Conservation (phyloP, 2,797 vertebrate genomes). For the Gobionotothen gibberifrons region DNA sequence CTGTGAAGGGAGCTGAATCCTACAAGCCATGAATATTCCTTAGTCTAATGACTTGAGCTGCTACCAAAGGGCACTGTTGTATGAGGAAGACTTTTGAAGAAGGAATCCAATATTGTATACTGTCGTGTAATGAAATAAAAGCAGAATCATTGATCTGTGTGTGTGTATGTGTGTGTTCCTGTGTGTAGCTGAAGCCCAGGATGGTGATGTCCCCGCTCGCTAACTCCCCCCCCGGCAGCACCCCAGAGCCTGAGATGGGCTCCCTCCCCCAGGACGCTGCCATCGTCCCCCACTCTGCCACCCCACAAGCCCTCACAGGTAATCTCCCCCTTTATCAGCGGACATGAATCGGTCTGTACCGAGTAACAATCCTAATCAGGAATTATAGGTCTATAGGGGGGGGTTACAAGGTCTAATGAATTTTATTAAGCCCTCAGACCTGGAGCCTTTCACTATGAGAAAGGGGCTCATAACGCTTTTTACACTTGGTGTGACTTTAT, state of each 20-base stretch:
- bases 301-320: constrained; percentile 86
- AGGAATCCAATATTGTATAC: background rate
- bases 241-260: constrained; percentile 93
- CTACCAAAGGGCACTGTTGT: background rate
- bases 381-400: background rate
- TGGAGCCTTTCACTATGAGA: background rate
- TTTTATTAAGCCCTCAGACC: background rate
- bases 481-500: constrained; percentile 4
- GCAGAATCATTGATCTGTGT: background rate
- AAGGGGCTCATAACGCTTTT: constrained; percentile 5
- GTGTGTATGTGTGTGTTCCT: constrained; percentile 24
- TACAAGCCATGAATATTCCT: background rate
- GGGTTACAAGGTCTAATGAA: background rate
- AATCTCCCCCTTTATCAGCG: background rate
- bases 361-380: background rate
- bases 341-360: background rate
- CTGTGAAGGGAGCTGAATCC: too few species aligned
- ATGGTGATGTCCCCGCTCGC: constrained; percentile 91
- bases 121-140: background rate
- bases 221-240: constrained; percentile 91
- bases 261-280: constrained; percentile 95
- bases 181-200: constrained; percentile 90
- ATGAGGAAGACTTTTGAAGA: background rate
- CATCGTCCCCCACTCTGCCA: constrained; percentile 89
- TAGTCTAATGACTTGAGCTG: background rate